Percentiles rank a stretch among this genome's conserved stretches.
Conservation (phyloP, 2,888 invertebrate species). For the Caradrina kadenii region DNA sequence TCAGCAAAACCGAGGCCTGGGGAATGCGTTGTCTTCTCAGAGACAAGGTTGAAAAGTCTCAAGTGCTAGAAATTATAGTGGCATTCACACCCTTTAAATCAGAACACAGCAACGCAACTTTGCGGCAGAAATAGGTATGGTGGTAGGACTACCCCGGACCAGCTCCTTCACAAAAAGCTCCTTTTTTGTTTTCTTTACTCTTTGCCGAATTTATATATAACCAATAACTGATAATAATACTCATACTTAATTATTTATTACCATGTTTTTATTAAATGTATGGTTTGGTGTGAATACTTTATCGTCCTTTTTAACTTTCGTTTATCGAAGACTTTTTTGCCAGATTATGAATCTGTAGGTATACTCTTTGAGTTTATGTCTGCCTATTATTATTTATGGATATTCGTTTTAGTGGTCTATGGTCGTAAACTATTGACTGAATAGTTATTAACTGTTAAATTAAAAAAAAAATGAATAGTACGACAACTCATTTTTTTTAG, state of each 20-base stretch:
- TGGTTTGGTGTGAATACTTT: constrained; percentile 38
- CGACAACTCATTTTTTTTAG: background rate
- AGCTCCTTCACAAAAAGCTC: too few relatives aligned
- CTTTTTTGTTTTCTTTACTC: too few relatives aligned
- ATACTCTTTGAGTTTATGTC: constrained; percentile 3
- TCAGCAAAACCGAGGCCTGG: too few relatives aligned
- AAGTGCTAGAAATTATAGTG: too few relatives aligned
- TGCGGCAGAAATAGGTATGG: too few relatives aligned
- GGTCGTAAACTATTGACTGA: constrained; percentile 19
- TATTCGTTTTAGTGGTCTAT: constrained; percentile 47
- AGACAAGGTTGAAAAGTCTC: too few relatives aligned
- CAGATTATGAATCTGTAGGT: constrained; percentile 14
- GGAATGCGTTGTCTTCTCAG: too few relatives aligned
- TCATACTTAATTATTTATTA: constrained; percentile 41
- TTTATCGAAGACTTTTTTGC: constrained; percentile 34
- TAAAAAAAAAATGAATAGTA: constrained; percentile 12
- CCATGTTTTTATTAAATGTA: constrained; percentile 15
- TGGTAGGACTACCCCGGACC: too few relatives aligned
- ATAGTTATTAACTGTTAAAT: too few relatives aligned
- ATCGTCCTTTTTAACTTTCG: constrained; percentile 22
- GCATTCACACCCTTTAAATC: too few relatives aligned
- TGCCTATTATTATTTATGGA: constrained; percentile 31
- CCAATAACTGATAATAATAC: constrained; percentile 12
- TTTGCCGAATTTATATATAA: constrained; percentile 16
- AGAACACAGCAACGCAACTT: too few relatives aligned